Conservation (phyloP, 2,797 vertebrate genomes). For the Mormyrus hasselquistii region DNA sequence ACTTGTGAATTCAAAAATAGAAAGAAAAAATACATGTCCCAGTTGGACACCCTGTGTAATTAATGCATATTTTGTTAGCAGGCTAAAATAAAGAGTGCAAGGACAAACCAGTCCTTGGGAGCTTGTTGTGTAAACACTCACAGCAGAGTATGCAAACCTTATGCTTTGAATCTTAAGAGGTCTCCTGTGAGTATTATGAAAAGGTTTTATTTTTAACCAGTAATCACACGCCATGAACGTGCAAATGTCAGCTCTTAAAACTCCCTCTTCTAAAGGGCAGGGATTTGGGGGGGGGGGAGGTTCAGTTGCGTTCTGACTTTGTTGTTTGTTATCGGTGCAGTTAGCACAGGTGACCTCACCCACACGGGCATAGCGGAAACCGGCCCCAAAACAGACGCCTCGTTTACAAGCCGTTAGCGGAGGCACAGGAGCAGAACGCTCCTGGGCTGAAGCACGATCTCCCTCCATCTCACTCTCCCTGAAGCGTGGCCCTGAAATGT, state of each 20-base stretch:
- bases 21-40: neutral
- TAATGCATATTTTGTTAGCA: neutral
- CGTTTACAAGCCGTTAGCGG: neutral
- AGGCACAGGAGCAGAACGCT: neutral
- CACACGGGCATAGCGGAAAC: neutral
- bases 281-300: neutral
- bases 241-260: neutral
- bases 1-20: neutral
- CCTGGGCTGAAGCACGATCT: neutral
- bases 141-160: neutral
- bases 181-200: neutral
- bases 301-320: neutral
- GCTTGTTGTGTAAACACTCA: neutral
- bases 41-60: neutral
- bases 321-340: neutral
- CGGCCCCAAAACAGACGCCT: neutral
- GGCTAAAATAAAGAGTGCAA: neutral
- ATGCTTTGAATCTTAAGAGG: neutral
- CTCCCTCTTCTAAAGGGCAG: neutral
- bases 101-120: neutral
- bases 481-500: neutral
- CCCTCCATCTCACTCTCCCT: neutral
- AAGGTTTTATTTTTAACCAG: constrained; percentile 7
- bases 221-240: neutral
- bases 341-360: neutral